Percentiles rank a stretch among this genome's conserved stretches.
These are phyloP conservation scores for Heliconius congener DNA, from an alignment of 1,140 invertebrate species.

Conservation along the genomic window DNA sequence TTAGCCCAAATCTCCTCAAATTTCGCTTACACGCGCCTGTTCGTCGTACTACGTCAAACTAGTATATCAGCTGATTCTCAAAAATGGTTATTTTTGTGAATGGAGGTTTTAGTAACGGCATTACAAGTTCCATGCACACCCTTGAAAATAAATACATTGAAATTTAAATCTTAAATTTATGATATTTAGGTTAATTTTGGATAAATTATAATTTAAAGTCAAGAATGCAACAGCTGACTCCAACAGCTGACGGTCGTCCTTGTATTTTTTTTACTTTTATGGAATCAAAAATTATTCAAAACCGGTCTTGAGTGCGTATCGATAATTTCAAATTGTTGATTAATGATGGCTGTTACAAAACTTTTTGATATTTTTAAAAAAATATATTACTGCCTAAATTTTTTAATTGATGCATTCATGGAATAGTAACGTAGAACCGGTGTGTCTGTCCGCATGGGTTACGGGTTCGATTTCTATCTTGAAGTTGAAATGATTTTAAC, in stretches of 20 bases:
- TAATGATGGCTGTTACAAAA: neutral
- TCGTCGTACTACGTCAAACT: conserved; percentile 25
- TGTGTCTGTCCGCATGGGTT: too few species aligned
- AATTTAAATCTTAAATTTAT: neutral
- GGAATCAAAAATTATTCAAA: conserved; percentile 20
- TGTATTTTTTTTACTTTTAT: conserved; percentile 22
- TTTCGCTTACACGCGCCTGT: conserved; percentile 25
- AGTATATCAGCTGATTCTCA: conserved; percentile 34
- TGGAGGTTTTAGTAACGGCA: conserved; percentile 30
- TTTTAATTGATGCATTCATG: too few species aligned
- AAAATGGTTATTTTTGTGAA: conserved; percentile 40
- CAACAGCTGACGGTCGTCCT: conserved; percentile 35
- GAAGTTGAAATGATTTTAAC: too few species aligned
- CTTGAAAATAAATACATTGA: neutral
- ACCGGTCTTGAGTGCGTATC: conserved; percentile 24
- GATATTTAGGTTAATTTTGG: neutral
- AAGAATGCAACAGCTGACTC: conserved; percentile 29
- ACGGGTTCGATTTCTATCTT: too few species aligned
- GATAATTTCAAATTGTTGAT: neutral
- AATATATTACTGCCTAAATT: neutral
- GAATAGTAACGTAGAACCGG: too few species aligned
- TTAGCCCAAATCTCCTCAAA: conserved; percentile 2
- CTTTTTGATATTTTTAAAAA: neutral
- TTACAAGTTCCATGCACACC: conserved; percentile 17
- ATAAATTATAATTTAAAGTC: neutral